Evolutionary conservation across 2,113 vertebrate species (phyloP), one percentile per base, ranked within the genome.

Genomic region (Turnix velox): DNA sequence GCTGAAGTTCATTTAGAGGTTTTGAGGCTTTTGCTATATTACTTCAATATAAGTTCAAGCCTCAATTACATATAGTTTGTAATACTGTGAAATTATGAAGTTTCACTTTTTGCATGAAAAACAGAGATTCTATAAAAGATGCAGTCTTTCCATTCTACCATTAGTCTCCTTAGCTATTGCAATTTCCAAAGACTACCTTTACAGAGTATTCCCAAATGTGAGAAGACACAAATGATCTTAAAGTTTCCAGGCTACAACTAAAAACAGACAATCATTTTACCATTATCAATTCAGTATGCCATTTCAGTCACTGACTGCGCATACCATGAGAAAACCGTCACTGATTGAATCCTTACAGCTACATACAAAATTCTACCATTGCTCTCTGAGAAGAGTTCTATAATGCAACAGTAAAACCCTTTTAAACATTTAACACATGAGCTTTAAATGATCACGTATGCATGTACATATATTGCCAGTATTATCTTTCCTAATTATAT

Each of bases 381-480:
- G 27, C 30, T 33, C 30, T 42, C 63, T n/a, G 18, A 14, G 37
- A 14, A 10, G 79, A 81, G 24, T 51, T 6, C 66, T 46, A 6
- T 22, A 45, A 42, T 9, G 18, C 28, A 31, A 55, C 19, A 72
- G 49, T 37, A 57, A 91, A 84, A 68, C 28, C 40, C 12, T 33
- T 37, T 51, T 7, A 28, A 49, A 35, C 19, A 63, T 28, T 69
- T 39, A 73, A 76, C 6, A 43, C 2, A 48, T n/a, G n/a, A 16
- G 2, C 10, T 49, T 78, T 69, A 8, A 58, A 54, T 11, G 9
- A 46, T 33, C 58, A 7, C 30, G 43, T 12, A 22, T 7, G 39
- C 0, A 7, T 13, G 46, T 25, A 74, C 69, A 81, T 67, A 84
- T 88, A 91, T 87, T 93, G 91, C 84, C 31, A 93, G 84, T 55